A percentile compares a stretch with the other conserved stretches of the same genome.
Evolutionary conservation across 2,888 invertebrate species (phyloP).

Genomic region (Rhogogaster chlorosoma): DNA sequence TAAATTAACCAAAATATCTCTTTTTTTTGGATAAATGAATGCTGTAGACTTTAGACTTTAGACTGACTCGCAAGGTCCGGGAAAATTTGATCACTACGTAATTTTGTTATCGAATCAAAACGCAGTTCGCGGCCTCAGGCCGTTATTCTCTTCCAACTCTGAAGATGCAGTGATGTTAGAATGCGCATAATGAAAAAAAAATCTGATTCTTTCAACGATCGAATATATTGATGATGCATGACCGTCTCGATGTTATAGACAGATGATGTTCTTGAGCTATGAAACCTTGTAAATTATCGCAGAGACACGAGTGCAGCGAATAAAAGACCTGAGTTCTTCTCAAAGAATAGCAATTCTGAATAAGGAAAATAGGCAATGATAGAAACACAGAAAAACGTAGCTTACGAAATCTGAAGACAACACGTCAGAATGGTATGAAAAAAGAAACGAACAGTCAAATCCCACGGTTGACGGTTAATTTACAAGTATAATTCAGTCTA

Average conservation of each 20-base stretch:
- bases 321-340: background rate
- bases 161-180: background rate
- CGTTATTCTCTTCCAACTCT: background rate
- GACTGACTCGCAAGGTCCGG: background rate
- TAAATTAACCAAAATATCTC: background rate
- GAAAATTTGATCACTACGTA: conserved; percentile 8
- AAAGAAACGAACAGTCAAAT: background rate
- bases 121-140: background rate
- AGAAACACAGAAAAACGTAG: background rate
- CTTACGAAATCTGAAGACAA: background rate
- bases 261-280: background rate
- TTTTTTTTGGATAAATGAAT: background rate
- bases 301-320: background rate
- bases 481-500: background rate
- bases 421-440: background rate
- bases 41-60: background rate
- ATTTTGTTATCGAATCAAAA: conserved; percentile 7
- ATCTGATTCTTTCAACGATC: background rate
- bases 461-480: background rate
- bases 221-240: background rate
- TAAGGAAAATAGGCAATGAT: background rate
- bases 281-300: background rate
- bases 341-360: background rate
- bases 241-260: background rate
- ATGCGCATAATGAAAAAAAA: background rate